Evolutionary conservation across 53 echinoderm and acorn worm genomes (phyloP).

Genomic region (Temnopleurus reevesii): DNA sequence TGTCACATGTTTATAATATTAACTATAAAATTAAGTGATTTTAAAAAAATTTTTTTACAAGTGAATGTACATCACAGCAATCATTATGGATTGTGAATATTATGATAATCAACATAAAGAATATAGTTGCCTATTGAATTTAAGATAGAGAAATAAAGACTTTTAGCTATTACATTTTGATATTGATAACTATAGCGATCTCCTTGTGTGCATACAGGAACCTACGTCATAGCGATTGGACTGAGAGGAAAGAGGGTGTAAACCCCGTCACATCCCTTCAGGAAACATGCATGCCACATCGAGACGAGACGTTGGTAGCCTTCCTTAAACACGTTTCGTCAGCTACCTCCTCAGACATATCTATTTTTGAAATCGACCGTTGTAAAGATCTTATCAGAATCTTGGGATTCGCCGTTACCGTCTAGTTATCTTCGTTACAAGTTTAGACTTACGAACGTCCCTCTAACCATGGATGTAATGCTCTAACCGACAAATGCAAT

Average conservation of each 20-base stretch:
- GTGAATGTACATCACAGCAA: too few species aligned
- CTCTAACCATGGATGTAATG: background rate
- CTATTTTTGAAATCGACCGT: background rate
- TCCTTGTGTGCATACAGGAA: too few species aligned
- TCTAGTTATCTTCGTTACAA: background rate
- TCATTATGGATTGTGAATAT: too few species aligned
- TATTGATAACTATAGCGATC: too few species aligned
- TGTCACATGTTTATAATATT: too few species aligned
- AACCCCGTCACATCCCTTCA: background rate
- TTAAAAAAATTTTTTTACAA: too few species aligned
- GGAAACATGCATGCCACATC: background rate
- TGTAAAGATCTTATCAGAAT: background rate
- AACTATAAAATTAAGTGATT: too few species aligned
- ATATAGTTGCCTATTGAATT: too few species aligned
- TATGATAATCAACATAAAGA: too few species aligned
- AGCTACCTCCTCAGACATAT: background rate
- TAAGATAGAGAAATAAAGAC: too few species aligned
- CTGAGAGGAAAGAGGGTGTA: background rate
- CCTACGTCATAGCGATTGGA: background rate
- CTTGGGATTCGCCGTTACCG: background rate
- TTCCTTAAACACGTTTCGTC: background rate
- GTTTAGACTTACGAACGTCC: background rate
- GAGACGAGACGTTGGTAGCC: background rate
- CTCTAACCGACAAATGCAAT: background rate
- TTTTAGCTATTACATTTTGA: too few species aligned